Conservation (phyloP, 2,797 vertebrate species). For the Sparidentex hasta region DNA sequence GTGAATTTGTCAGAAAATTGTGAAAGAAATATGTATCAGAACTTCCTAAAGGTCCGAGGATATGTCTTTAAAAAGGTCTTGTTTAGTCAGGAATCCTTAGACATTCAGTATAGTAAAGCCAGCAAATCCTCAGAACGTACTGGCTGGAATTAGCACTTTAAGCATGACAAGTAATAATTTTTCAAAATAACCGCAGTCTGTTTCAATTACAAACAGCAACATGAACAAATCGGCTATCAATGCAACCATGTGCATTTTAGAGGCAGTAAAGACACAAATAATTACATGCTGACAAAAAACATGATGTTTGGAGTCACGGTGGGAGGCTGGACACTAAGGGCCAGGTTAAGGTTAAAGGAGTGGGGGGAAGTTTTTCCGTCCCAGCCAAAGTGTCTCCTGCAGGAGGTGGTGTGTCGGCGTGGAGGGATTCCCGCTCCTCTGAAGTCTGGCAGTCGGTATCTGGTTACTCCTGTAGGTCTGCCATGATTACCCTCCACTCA, state of each 20-base stretch:
- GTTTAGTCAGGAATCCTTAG: neutral
- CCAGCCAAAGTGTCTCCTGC: constrained; percentile 78
- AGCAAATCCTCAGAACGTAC: neutral
- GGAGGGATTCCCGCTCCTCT: constrained; percentile 78
- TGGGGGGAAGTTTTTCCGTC: constrained; percentile 27
- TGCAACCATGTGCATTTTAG: constrained; percentile 3
- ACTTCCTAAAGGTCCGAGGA: neutral
- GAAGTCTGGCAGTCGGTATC: constrained; percentile 79
- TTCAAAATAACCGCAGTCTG: neutral
- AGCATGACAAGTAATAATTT: neutral
- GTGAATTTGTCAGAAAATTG: too few species aligned
- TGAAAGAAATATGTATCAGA: neutral
- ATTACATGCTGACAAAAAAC: constrained; percentile 13
- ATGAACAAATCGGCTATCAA: neutral
- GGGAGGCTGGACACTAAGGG: constrained; percentile 28
- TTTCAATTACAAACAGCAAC: neutral
- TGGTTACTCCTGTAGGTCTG: constrained; percentile 80
- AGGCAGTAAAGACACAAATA: constrained; percentile 2
- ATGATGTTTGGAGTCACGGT: constrained; percentile 7
- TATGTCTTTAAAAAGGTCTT: neutral
- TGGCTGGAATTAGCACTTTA: neutral
- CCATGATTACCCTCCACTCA: constrained; percentile 80
- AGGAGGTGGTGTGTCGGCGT: constrained; percentile 63
- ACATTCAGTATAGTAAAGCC: neutral
- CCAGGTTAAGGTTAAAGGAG: constrained; percentile 48